Conservation (phyloP, 2,888 invertebrate species). For the Cataglyphis livida region DNA sequence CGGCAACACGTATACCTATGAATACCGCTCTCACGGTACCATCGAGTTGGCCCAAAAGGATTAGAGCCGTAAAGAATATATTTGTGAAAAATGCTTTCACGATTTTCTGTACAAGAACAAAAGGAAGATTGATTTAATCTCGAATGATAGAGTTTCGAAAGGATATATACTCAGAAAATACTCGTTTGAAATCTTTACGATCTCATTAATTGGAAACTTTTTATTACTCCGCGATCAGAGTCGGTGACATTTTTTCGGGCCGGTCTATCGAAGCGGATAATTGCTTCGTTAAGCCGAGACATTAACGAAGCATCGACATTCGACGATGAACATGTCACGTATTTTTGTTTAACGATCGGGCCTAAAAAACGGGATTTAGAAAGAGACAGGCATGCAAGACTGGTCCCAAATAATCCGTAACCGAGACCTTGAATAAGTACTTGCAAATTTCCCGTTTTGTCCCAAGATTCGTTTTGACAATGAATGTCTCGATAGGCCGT, state of each 20-base stretch:
- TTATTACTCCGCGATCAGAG: background rate
- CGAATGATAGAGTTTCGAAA: background rate
- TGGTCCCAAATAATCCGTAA: conserved; percentile 64
- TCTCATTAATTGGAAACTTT: background rate
- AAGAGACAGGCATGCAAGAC: conserved; percentile 27
- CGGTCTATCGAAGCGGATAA: conserved; percentile 34
- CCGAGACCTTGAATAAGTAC: conserved; percentile 53
- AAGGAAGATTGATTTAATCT: conserved; percentile 14
- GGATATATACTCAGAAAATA: background rate
- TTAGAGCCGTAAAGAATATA: conserved; percentile 6
- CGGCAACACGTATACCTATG: conserved; percentile 66
- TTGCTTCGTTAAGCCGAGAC: conserved; percentile 18
- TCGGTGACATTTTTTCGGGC: background rate
- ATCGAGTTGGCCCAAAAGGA: conserved; percentile 25
- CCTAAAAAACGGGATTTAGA: background rate
- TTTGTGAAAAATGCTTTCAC: conserved; percentile 20
- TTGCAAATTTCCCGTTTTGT: conserved; percentile 67
- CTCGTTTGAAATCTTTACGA: conserved; percentile 5
- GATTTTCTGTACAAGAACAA: background rate
- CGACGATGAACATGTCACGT: conserved; percentile 62
- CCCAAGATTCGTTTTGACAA: conserved; percentile 64
- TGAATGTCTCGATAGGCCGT: conserved; percentile 60
- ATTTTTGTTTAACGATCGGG: conserved; percentile 68
- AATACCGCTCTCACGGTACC: conserved; percentile 84
- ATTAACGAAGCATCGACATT: conserved; percentile 41